Evolutionary conservation across 2,113 vertebrate genomes (phyloP), one percentile per base, ranked within the genome.

Genomic region (Oreochromis aureus): DNA sequence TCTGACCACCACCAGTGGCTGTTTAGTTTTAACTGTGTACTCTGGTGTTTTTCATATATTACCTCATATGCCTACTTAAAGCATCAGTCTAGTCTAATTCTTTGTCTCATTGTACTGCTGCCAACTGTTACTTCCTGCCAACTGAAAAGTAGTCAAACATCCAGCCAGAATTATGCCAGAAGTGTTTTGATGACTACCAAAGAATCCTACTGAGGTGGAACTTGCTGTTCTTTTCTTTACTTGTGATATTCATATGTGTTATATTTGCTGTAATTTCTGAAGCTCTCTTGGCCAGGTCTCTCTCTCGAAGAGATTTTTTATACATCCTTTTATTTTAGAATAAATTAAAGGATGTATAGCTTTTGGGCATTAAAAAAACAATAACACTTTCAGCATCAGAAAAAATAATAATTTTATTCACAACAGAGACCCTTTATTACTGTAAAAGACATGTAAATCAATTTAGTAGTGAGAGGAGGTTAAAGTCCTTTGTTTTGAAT

Each of bases 121-220:
- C 2, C 61, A 66, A 66, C 61, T 36, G 32, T 66, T 66, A 66
- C 61, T 66, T 66, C 32, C 18, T 12, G 61, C 32, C 32, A 36
- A 66, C 34, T 66, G 32, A 66, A 66, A 66, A n/a, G 32, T 39
- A n/a, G 61, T 66, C 32, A n/a, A 7, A 39, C 39, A 66, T 66
- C 32, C 59, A 36, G 59, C 59, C 18, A 63, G 32, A 63, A 63
- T 12, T 36, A 63, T 1, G 16, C 32, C 59, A 63, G 6, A 0
- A n/a, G 32, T 18, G 6, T n/a, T 18, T 5, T 36, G 32, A 63
- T 36, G 59, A 36, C 32, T 63, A 1, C 18, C 32, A 36, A 63
- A 36, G 32, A 63, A 36, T 63, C 32, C n/a, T 6, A 18, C 3
- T 36, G 32, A 63, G 0, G 0, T 63, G 6, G 32, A 63, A n/a